Conservation (phyloP, 2,113 vertebrate genomes). For the Apteryx owenii region DNA sequence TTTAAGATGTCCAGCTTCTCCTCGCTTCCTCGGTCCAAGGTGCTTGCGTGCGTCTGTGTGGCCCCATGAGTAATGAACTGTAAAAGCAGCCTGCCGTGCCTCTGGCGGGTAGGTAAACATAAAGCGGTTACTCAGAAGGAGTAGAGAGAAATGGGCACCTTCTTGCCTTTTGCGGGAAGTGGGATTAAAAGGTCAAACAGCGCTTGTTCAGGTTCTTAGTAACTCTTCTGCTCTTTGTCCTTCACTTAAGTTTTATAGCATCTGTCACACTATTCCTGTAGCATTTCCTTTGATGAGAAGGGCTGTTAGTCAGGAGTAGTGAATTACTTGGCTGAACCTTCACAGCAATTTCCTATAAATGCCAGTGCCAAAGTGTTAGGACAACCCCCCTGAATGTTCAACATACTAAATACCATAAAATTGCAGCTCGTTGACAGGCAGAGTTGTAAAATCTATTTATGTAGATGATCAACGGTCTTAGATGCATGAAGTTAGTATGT, state of each 20-base stretch:
- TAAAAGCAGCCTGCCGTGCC: neutral
- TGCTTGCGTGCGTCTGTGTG: neutral
- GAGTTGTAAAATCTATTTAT: neutral
- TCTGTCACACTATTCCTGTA: neutral
- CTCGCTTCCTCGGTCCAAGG: neutral
- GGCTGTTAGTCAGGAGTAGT: neutral
- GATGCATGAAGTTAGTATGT: neutral
- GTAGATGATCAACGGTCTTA: accelerated
- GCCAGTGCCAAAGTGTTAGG: neutral
- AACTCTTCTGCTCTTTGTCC: neutral
- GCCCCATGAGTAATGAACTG: neutral
- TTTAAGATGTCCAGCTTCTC: neutral
- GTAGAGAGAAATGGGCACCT: too few relatives aligned
- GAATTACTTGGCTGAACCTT: neutral
- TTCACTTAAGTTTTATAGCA: neutral
- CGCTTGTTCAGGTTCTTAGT: neutral
- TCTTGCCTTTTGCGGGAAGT: neutral
- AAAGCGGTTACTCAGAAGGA: neutral
- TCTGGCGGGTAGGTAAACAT: neutral
- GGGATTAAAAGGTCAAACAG: neutral
- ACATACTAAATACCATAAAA: neutral
- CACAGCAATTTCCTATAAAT: neutral
- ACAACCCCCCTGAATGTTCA: neutral
- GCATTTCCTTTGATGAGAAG: neutral
- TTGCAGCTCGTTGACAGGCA: neutral